These are phyloP conservation scores for Thomomys bottae DNA, from an alignment of 2,113 vertebrate genomes.

Conservation along the genomic window DNA sequence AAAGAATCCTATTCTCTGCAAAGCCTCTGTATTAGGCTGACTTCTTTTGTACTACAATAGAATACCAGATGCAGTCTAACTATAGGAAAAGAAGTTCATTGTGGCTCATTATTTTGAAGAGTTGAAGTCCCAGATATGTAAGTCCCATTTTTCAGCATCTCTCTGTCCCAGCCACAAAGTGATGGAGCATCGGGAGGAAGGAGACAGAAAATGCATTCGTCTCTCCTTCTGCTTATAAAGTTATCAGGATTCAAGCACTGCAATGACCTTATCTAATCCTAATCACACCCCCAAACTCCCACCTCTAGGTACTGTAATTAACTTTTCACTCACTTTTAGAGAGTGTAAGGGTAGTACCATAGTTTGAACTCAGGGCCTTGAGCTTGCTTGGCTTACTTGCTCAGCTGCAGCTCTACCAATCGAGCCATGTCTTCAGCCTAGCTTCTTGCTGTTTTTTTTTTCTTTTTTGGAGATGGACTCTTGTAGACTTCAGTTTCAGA, in stretches of 20 bases:
- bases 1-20: background rate
- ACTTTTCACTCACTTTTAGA: background rate
- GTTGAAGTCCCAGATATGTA: background rate
- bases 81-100: background rate
- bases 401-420: too few relatives aligned
- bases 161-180: background rate
- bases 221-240: background rate
- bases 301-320: background rate
- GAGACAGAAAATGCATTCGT: background rate
- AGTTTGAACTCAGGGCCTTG: too few relatives aligned
- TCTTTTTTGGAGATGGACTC: too few relatives aligned
- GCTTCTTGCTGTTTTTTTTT: too few relatives aligned
- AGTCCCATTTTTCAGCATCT: background rate
- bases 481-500: too few relatives aligned
- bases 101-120: background rate
- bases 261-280: background rate
- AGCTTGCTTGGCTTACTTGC: too few relatives aligned
- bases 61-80: background rate
- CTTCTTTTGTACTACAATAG: background rate
- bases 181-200: background rate
- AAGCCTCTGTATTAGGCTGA: background rate
- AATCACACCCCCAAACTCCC: background rate
- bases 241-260: background rate
- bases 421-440: too few relatives aligned
- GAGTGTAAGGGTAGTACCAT: too few relatives aligned